phyloP scores from a whole-genome alignment of 2,888 invertebrate genomes.

The Heliconius sara region DNA sequence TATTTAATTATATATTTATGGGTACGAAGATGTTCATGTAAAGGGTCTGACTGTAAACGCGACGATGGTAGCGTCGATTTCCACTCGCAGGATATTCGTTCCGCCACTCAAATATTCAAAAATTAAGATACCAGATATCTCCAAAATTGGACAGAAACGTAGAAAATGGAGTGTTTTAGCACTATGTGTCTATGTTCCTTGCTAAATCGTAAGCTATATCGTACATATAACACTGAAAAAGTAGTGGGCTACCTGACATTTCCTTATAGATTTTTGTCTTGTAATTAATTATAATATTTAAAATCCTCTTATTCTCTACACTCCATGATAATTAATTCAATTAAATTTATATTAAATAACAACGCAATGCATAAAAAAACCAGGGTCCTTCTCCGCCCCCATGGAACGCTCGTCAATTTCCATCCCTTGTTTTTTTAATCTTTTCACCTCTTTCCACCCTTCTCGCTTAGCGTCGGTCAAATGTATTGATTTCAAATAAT shows the following conservation, averaged over 20 bases:
- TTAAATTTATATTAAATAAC: conserved; percentile 6
- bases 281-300: neutral
- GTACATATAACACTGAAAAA: no score
- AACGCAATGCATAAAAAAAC: neutral
- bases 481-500: conserved; percentile 29
- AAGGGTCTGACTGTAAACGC: neutral
- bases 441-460: neutral
- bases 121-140: no score
- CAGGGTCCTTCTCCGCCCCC: conserved; percentile 21
- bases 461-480: conserved; percentile 13
- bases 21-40: neutral
- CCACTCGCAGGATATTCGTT: no score
- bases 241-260: no score
- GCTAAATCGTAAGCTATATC: no score
- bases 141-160: no score
- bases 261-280: no score
- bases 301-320: neutral
- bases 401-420: conserved; percentile 33
- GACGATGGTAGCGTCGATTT: neutral
- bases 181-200: no score
- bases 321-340: neutral
- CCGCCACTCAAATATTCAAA: no score
- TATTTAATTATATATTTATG: neutral
- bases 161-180: no score
- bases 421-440: conserved; percentile 18